Percentiles rank a stretch among this genome's conserved stretches.
These are phyloP conservation scores for Lepidotrigona ventralis DNA, from an alignment of 1,140 invertebrate species.

Conservation along the genomic window DNA sequence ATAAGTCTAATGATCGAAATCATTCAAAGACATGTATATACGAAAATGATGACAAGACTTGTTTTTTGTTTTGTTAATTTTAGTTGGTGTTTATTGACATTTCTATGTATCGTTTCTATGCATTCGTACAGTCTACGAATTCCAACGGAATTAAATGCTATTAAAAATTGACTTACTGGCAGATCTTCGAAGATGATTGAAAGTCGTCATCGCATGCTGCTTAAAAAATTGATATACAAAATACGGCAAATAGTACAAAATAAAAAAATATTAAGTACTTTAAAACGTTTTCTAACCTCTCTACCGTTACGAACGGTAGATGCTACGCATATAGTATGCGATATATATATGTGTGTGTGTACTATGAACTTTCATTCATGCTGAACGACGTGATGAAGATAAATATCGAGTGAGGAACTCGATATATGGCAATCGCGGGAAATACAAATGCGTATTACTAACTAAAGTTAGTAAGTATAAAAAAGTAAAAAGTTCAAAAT, in stretches of 20 bases:
- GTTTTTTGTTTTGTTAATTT: slow-evolving; percentile 26
- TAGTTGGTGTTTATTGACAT: slow-evolving; percentile 1
- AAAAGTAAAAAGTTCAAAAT: background rate
- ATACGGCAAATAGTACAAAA: background rate
- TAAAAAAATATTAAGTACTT: background rate
- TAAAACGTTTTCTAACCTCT: slow-evolving; percentile 9
- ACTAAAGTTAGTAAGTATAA: background rate
- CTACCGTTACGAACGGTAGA: slow-evolving; percentile 3
- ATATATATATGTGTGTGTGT: no score
- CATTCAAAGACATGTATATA: background rate
- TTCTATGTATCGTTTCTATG: no score
- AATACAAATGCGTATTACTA: slow-evolving; percentile 12
- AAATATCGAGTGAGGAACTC: background rate
- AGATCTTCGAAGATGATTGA: slow-evolving; percentile 49
- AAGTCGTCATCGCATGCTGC: slow-evolving; percentile 57
- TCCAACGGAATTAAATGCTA: background rate
- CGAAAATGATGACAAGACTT: background rate
- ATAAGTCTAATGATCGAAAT: background rate
- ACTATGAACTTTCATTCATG: no score
- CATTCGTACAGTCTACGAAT: background rate
- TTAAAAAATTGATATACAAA: background rate
- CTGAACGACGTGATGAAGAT: background rate
- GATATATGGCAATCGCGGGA: slow-evolving; percentile 12
- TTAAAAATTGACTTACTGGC: slow-evolving; percentile 55
- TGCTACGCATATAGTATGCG: background rate